Conservation (phyloP, 2,797 vertebrate species). For the Bryconaethiops microstoma region DNA sequence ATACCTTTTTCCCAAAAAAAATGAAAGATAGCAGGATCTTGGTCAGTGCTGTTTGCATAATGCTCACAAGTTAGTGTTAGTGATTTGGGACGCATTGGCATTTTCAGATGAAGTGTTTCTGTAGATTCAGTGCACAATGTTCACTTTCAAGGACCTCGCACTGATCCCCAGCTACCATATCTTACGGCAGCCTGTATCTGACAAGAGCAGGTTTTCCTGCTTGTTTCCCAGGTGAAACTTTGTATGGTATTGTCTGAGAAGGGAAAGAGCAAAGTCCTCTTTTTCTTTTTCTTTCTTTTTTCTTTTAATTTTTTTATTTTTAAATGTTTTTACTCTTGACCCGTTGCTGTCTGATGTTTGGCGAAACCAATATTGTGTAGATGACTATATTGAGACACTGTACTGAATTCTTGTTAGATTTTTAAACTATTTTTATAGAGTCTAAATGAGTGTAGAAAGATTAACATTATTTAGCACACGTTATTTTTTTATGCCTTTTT, state of each 20-base stretch:
- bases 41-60: neutral
- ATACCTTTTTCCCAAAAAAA: too few species aligned
- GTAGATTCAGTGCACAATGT: neutral
- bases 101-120: too few species aligned
- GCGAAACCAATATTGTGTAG: conserved; percentile 40
- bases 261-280: conserved; percentile 68
- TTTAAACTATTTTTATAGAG: conserved; percentile 83
- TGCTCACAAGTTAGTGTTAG: neutral
- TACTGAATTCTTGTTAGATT: conserved; percentile 78
- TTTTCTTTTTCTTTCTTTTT: conserved; percentile 62
- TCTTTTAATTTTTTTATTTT: conserved; percentile 47
- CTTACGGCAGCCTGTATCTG: neutral
- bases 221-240: neutral
- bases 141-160: neutral
- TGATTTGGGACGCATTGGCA: too few species aligned
- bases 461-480: conserved; percentile 73
- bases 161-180: neutral
- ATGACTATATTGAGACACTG: conserved; percentile 71
- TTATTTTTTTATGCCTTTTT: conserved; percentile 68
- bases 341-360: conserved; percentile 64
- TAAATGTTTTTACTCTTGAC: conserved; percentile 19
- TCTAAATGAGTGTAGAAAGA: conserved; percentile 65
- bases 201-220: neutral
- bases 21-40: too few species aligned
- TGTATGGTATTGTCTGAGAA: conserved; percentile 67